Conservation (phyloP, 2,888 invertebrate species). For the Osedax frankpressi region DNA sequence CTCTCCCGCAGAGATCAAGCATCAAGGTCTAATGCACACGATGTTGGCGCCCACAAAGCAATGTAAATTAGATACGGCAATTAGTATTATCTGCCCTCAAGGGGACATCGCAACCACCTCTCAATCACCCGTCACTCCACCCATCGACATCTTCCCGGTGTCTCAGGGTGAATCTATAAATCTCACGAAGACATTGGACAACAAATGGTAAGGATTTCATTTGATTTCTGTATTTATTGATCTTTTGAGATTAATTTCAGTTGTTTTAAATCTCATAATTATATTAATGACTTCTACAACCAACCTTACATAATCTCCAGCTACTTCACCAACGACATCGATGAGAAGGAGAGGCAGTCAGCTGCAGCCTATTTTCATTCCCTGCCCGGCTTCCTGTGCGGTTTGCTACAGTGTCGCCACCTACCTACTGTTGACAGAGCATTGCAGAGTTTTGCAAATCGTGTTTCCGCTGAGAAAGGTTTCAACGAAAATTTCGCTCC, state of each 20-base stretch:
- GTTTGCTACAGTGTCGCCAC: not conserved
- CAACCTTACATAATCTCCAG: no score
- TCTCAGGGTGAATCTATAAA: no score
- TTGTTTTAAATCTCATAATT: no score
- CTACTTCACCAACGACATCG: not conserved
- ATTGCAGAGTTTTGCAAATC: not conserved
- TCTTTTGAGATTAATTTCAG: no score
- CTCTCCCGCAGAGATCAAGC: not conserved
- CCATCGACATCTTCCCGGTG: not conserved
- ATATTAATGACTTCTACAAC: no score
- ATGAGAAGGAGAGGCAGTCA: not conserved
- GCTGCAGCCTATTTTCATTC: not conserved
- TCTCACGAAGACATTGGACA: no score
- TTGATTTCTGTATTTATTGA: no score
- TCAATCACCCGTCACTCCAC: not conserved
- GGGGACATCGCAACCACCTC: not conserved
- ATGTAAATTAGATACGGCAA: no score
- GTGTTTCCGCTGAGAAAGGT: no score
- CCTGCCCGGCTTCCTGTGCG: not conserved
- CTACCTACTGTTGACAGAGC: not conserved
- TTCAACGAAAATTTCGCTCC: no score
- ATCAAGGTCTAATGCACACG: not conserved
- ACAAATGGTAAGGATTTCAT: no score
- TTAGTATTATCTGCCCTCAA: not conserved
- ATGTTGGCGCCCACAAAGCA: not conserved